Percentiles rank a stretch among this genome's conserved stretches.
Conservation (phyloP, 2,113 vertebrate species). For the Physeter macrocephalus region DNA sequence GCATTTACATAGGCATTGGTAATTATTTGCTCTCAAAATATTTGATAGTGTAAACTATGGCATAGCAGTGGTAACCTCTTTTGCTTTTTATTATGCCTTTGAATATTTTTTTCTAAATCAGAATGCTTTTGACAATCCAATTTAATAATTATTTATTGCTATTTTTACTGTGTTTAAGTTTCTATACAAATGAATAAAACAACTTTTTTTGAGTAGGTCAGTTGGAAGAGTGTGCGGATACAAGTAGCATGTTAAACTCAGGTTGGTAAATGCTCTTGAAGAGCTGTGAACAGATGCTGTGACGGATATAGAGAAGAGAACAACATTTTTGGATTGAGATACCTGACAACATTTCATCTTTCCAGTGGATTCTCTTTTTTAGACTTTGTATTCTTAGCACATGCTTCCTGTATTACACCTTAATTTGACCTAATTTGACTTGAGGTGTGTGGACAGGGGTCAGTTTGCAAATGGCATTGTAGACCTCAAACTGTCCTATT, state of each 20-base stretch:
- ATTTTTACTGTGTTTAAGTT: not conserved
- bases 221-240: not conserved
- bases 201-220: not conserved
- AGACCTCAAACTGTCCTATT: not conserved
- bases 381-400: not conserved
- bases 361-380: not conserved
- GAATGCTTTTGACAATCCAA: not conserved
- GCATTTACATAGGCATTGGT: not conserved
- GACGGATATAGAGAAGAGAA: not conserved
- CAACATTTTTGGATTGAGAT: not conserved
- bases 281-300: not conserved
- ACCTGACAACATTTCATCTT: not conserved
- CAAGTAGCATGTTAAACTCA: not conserved
- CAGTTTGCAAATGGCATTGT: not conserved
- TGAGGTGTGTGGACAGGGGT: not conserved
- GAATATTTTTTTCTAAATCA: slow-evolving; percentile 8
- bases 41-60: not conserved
- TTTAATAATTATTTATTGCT: not conserved
- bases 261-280: not conserved
- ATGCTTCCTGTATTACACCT: not conserved
- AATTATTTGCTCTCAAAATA: slow-evolving; percentile 12
- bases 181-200: not conserved
- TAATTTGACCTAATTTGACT: slow-evolving; percentile 13
- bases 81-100: not conserved
- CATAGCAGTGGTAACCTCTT: not conserved